phyloP scores from a whole-genome alignment of 2,888 invertebrate genomes.

The Apomyelois bistriatella region DNA sequence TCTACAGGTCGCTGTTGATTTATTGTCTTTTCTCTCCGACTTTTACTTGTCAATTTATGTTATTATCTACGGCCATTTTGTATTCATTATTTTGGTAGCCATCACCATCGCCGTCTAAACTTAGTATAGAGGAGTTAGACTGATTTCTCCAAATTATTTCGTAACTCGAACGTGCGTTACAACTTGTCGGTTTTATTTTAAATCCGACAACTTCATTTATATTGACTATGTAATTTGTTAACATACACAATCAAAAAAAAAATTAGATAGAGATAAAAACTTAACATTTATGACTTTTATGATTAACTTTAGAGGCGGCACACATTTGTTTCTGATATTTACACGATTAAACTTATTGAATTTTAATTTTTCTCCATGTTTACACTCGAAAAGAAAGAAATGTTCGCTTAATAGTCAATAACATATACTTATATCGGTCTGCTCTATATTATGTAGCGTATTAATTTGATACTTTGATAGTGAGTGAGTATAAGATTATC shows the following conservation, averaged over 20 bases:
- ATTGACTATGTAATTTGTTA: too few relatives aligned
- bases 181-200: background rate
- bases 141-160: constrained; percentile 6
- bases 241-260: too few relatives aligned
- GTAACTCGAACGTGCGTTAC: background rate
- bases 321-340: too few relatives aligned
- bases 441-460: too few relatives aligned
- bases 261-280: background rate
- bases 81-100: background rate
- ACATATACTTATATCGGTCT: too few relatives aligned
- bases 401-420: too few relatives aligned
- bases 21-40: constrained; percentile 19
- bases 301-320: background rate
- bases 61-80: constrained; percentile 4
- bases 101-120: background rate
- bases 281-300: background rate
- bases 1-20: constrained; percentile 16
- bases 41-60: constrained; percentile 17
- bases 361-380: too few relatives aligned
- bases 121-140: background rate
- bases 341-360: too few relatives aligned
- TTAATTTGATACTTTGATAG: too few relatives aligned
- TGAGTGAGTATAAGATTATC: too few relatives aligned
- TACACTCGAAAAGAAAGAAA: too few relatives aligned
- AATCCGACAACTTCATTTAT: background rate